Conservation (phyloP, 2,113 vertebrate species). For the Callionymus lyra region DNA sequence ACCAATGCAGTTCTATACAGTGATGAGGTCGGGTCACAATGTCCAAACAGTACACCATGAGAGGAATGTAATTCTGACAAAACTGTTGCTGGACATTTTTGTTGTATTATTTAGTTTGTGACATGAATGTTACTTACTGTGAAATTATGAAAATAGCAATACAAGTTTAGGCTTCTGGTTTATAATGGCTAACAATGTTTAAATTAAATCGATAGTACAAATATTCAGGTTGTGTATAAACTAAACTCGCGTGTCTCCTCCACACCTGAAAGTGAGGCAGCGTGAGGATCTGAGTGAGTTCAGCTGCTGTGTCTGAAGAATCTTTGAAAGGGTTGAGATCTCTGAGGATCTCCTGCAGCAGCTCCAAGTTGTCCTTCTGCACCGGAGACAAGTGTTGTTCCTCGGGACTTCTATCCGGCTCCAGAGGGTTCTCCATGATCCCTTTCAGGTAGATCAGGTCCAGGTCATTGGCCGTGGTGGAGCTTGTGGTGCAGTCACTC, state of each 20-base stretch:
- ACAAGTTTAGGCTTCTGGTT: too few species aligned
- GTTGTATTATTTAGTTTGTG: too few species aligned
- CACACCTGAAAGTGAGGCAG: conserved; percentile 90
- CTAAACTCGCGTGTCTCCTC: not conserved
- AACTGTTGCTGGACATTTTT: too few species aligned
- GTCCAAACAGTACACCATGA: too few species aligned
- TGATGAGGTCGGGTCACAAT: too few species aligned
- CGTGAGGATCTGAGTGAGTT: conserved; percentile 78
- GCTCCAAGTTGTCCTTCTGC: conserved; percentile 84
- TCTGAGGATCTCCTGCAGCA: conserved; percentile 88
- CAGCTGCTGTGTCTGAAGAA: conserved; percentile 68
- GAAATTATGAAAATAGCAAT: too few species aligned
- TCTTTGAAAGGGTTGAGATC: conserved; percentile 78
- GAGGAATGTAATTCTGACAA: too few species aligned
- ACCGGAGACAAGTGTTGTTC: conserved; percentile 81
- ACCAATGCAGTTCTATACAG: too few species aligned
- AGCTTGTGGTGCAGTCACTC: conserved; percentile 76
- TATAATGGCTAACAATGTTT: too few species aligned
- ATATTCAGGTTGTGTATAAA: too few species aligned
- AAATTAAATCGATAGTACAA: too few species aligned
- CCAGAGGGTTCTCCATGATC: conserved; percentile 91
- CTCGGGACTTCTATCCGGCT: conserved; percentile 78
- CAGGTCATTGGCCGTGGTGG: conserved; percentile 83
- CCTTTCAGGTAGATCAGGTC: conserved; percentile 92
- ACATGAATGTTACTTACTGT: too few species aligned